A percentile compares a stretch with the other conserved stretches of the same genome.
These are phyloP conservation scores for Drosophila gaucha DNA, from an alignment of 2,888 invertebrate genomes.

Conservation along the genomic window DNA sequence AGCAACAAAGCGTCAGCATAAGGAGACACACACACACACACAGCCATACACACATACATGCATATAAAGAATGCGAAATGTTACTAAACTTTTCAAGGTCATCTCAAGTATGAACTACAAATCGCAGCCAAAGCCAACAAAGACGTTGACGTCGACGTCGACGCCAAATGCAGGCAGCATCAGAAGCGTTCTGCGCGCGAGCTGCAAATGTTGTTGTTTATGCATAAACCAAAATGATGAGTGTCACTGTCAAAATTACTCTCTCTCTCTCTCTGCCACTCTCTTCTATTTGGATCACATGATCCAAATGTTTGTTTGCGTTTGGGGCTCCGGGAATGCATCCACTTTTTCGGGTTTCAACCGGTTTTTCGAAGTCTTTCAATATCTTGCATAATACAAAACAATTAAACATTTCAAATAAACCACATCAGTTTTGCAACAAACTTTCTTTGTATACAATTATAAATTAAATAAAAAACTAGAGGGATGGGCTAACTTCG, in stretches of 20 bases:
- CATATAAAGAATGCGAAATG: conserved; percentile 59
- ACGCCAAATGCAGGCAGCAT: conserved; percentile 23
- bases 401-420: not conserved
- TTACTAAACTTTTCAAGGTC: conserved; percentile 81
- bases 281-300: conserved; percentile 21
- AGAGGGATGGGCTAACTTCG: too few species aligned
- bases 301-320: conserved; percentile 28
- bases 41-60: not conserved
- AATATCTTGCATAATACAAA: conserved; percentile 4
- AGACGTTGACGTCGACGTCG: conserved; percentile 9
- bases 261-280: not conserved
- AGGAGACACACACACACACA: conserved; percentile 7
- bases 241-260: conserved; percentile 7
- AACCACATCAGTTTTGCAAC: too few species aligned
- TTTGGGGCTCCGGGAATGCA: conserved; percentile 9
- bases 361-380: not conserved
- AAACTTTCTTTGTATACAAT: too few species aligned
- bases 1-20: conserved; percentile 39
- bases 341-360: conserved; percentile 6
- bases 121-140: conserved; percentile 32
- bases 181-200: conserved; percentile 17
- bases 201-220: conserved; percentile 24
- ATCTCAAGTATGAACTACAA: conserved; percentile 77
- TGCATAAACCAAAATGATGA: conserved; percentile 25
- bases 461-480: too few species aligned